Base-by-base conservation (phyloP, 2,797 vertebrate genomes). In the Myotis myotis region DNA sequence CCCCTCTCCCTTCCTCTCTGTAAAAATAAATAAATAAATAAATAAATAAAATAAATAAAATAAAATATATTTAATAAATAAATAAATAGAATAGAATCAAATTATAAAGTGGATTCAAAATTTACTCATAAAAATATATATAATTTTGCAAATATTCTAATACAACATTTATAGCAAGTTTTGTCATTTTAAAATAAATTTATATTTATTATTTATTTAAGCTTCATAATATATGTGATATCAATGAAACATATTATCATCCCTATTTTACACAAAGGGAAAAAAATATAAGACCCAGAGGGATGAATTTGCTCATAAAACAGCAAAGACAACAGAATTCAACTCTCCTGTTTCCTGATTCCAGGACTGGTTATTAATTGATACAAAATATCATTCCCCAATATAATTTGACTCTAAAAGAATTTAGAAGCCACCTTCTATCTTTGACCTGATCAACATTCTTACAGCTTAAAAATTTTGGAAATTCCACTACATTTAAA, bases 71-170 rank as follows among this genome's bases (percentile, higher is more conserved):
- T 47, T 12, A 47, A 44, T 44, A 44, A 47, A 47, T 47, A 13
- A 47, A 47, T 47, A 47, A 47, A 47, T 79, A 55, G 96, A 66
- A 62, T 55, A 95, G 87, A 89, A 95, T 92, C 19, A 79, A 91
- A 88, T 86, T 85, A 49, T 33, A 80, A 82, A 76, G 33, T 60
- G 11, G 15, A 80, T 75, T 49, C 13, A 75, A 95, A 95, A 84
- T 28, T 80, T 47, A 51, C 22, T 72, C 64, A 80, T 84, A 66
- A 70, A 92, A 85, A 51, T 36, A 80, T 64, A 80, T 15, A 57
- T 6, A 87, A 36, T 92, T 71, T 30, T 80, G 49, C 11, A 95
- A 87, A 87, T 86, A 71, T 19, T 60, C 28, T 74, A 84, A 57
- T 80, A 71, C 10, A 78, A 49, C 6, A 70, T 74, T 57, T 71